Conservation (phyloP, 2,888 invertebrate genomes). For the Colostygia pectinataria region DNA sequence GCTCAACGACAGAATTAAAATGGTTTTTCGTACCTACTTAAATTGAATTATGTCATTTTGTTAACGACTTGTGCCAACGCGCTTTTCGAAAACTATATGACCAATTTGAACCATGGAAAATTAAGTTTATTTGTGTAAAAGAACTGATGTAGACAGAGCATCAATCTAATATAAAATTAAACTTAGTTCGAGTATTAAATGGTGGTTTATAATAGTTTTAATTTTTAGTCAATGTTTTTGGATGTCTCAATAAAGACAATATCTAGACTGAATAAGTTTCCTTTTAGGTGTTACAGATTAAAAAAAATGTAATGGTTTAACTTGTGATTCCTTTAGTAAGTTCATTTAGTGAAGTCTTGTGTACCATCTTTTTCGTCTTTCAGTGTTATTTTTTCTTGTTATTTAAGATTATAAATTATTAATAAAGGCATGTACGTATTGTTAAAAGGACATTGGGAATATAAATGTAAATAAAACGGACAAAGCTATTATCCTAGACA, state of each 20-base stretch:
- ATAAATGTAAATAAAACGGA: constrained; percentile 47
- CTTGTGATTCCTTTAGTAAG: constrained; percentile 62
- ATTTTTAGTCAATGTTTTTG: constrained; percentile 68
- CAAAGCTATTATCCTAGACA: constrained; percentile 62
- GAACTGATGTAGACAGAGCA: constrained; percentile 60
- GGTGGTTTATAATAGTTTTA: constrained; percentile 37
- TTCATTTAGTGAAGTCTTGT: constrained; percentile 53
- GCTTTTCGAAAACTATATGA: constrained; percentile 47
- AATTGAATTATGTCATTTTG: constrained; percentile 24
- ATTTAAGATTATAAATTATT: constrained; percentile 67
- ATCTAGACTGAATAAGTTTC: constrained; percentile 78
- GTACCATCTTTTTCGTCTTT: constrained; percentile 49
- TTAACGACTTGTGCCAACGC: constrained; percentile 57
- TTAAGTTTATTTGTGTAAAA: constrained; percentile 46
- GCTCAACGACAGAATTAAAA: constrained; percentile 15
- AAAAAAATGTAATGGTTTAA: constrained; percentile 37
- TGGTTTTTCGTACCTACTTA: too few species aligned
- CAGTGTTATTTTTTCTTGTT: constrained; percentile 57
- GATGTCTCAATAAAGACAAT: constrained; percentile 76
- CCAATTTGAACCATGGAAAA: constrained; percentile 40
- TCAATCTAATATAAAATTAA: constrained; percentile 57
- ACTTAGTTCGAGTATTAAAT: constrained; percentile 70
- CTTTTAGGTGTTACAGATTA: constrained; percentile 57
- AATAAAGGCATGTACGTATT: constrained; percentile 62
- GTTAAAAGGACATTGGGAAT: constrained; percentile 60